phyloP scores from a whole-genome alignment of 2,113 vertebrate species.

The Poeciliopsis retropinna region DNA sequence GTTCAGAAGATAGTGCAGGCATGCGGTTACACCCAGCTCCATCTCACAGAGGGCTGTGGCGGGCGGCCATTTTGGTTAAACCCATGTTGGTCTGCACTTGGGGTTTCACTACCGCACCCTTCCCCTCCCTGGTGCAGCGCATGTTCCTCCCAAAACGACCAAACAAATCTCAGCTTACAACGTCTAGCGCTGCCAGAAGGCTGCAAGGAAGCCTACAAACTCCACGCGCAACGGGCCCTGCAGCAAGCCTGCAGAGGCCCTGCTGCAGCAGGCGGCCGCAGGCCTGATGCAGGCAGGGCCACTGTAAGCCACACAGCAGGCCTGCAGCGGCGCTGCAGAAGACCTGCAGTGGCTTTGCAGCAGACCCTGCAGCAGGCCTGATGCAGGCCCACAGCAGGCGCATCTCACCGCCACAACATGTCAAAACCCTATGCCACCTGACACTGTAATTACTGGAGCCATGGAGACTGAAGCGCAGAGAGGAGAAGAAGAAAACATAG shows the following conservation, averaged over 20 bases:
- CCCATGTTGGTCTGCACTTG: conserved; percentile 63
- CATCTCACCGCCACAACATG: conserved; percentile 19
- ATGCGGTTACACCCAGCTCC: conserved; percentile 66
- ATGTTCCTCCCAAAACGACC: conserved; percentile 33
- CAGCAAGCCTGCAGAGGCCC: too few relatives aligned
- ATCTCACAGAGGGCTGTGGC: conserved; percentile 62
- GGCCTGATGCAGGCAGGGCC: too few relatives aligned
- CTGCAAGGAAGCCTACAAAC: background rate
- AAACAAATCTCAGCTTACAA: conserved; percentile 45
- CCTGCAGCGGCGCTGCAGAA: too few relatives aligned
- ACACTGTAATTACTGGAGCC: conserved; percentile 27
- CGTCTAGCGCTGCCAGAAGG: background rate
- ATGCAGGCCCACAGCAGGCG: background rate
- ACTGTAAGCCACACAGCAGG: too few relatives aligned
- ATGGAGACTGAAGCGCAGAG: background rate
- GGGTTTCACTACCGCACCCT: conserved; percentile 65
- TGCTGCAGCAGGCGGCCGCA: too few relatives aligned
- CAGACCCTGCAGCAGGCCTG: too few relatives aligned
- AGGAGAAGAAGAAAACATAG: background rate
- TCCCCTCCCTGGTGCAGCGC: conserved; percentile 34
- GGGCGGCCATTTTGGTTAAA: conserved; percentile 72
- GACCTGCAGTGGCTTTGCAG: too few relatives aligned
- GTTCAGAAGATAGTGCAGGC: conserved; percentile 39
- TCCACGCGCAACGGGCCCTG: too few relatives aligned
- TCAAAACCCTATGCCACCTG: conserved; percentile 18